Evolutionary conservation across 2,888 invertebrate genomes (phyloP).

Genomic region (Cryptus viduatorius): DNA sequence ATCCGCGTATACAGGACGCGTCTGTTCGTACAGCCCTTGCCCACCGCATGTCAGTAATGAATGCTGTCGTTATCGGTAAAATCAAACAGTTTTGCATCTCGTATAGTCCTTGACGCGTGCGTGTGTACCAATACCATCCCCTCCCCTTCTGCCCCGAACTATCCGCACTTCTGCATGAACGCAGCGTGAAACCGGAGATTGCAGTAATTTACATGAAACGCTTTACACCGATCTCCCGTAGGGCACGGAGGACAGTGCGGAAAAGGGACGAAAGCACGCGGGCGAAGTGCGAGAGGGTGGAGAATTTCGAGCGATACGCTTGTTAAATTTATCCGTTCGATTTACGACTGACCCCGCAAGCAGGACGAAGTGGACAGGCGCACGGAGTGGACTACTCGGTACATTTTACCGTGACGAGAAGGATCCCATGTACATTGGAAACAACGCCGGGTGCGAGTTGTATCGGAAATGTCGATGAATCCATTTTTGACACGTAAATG

Average conservation of each 20-base stretch:
- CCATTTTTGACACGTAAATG: slow-evolving; percentile 54
- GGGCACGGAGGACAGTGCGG: not conserved
- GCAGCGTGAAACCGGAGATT: slow-evolving; percentile 24
- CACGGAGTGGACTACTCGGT: not conserved
- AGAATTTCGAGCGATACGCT: not conserved
- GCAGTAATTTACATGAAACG: slow-evolving; percentile 51
- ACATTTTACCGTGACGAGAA: not conserved
- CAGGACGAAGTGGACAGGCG: slow-evolving; percentile 25
- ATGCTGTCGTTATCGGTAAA: slow-evolving; percentile 48
- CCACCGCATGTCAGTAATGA: slow-evolving; percentile 31
- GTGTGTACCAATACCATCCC: not conserved
- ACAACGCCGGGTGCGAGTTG: not conserved
- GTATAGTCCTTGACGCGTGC: slow-evolving; percentile 30
- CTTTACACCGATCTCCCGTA: not conserved
- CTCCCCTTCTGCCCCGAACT: not conserved
- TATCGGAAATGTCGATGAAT: slow-evolving; percentile 20
- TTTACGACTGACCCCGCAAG: slow-evolving; percentile 47
- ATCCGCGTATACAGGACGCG: slow-evolving; percentile 2
- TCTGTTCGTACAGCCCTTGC: not conserved
- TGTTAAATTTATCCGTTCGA: slow-evolving; percentile 58
- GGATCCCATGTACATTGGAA: not conserved
- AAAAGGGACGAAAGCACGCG: not conserved
- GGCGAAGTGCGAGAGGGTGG: not conserved
- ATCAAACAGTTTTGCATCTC: slow-evolving; percentile 57
- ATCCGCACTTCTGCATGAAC: not conserved